A percentile compares a stretch with the other conserved stretches of the same genome.
These are phyloP conservation scores for Teleogryllus occipitalis DNA, from an alignment of 1,140 invertebrate species.

Conservation along the genomic window DNA sequence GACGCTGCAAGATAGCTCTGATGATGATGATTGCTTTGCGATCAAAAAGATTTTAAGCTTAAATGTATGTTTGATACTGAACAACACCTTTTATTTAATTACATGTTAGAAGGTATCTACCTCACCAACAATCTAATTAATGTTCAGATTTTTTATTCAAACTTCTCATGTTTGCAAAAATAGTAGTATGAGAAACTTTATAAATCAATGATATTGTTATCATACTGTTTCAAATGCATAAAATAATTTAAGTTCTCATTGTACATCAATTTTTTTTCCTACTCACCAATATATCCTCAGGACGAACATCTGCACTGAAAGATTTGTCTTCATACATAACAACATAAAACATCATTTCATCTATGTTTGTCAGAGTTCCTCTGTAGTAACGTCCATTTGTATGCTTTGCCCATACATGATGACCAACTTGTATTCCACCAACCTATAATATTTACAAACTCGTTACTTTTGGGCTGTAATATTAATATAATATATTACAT, in stretches of 20 bases:
- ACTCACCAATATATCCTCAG: constrained; percentile 42
- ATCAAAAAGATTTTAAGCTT: too few relatives aligned
- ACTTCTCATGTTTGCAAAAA: not conserved
- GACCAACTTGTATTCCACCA: constrained; percentile 33
- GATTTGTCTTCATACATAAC: constrained; percentile 58
- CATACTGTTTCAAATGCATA: not conserved
- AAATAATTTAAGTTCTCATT: too few relatives aligned
- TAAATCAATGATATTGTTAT: not conserved
- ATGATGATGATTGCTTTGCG: too few relatives aligned
- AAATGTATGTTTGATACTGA: too few relatives aligned
- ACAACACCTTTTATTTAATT: too few relatives aligned
- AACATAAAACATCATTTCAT: constrained; percentile 45
- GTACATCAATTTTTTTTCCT: too few relatives aligned
- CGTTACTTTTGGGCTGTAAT: too few relatives aligned
- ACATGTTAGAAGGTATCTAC: too few relatives aligned
- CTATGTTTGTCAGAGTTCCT: constrained; percentile 42
- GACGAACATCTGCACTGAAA: constrained; percentile 50
- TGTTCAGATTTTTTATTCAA: not conserved
- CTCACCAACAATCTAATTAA: too few relatives aligned
- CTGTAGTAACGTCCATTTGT: constrained; percentile 54
- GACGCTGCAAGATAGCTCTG: too few relatives aligned
- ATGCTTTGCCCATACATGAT: constrained; percentile 52
- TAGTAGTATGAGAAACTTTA: not conserved
- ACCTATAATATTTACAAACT: constrained; percentile 20
- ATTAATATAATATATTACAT: too few relatives aligned